These are phyloP conservation scores for Tribolium madens DNA, from an alignment of 1,140 invertebrate genomes.

Conservation along the genomic window DNA sequence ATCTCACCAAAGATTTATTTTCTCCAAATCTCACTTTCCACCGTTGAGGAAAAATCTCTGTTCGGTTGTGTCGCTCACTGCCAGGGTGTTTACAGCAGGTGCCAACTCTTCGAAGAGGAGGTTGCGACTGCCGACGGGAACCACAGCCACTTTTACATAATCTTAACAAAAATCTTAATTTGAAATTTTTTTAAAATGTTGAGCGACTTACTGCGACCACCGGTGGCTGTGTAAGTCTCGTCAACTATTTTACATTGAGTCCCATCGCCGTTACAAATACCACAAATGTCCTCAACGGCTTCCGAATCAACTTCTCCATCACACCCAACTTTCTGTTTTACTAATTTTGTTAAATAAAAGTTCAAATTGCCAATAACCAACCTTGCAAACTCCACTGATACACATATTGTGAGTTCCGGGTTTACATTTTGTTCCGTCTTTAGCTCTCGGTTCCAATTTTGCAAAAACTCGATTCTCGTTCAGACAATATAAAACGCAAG, in stretches of 20 bases:
- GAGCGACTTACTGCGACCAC: slow-evolving; percentile 52
- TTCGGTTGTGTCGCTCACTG: slow-evolving; percentile 59
- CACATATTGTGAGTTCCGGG: slow-evolving; percentile 72
- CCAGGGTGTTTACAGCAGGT: slow-evolving; percentile 64
- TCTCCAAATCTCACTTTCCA: slow-evolving; percentile 62
- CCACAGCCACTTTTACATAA: slow-evolving; percentile 65
- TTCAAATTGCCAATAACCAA: slow-evolving; percentile 52
- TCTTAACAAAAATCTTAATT: slow-evolving; percentile 54
- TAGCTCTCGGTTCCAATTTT: slow-evolving; percentile 63
- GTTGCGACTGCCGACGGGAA: slow-evolving; percentile 66
- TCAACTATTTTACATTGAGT: slow-evolving; percentile 70
- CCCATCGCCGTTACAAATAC: slow-evolving; percentile 78
- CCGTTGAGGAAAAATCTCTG: slow-evolving; percentile 67
- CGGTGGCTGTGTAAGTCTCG: slow-evolving; percentile 60
- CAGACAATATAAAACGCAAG: slow-evolving; percentile 72
- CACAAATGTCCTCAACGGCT: slow-evolving; percentile 76
- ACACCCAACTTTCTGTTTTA: slow-evolving; percentile 73
- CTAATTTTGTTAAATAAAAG: neutral
- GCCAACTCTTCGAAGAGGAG: slow-evolving; percentile 63
- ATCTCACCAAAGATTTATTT: neutral
- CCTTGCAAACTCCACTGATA: slow-evolving; percentile 70
- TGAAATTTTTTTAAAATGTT: neutral
- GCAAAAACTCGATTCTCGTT: slow-evolving; percentile 67
- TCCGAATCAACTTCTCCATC: slow-evolving; percentile 75
- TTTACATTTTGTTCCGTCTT: slow-evolving; percentile 73